Base-by-base conservation (phyloP, 2,113 vertebrate species). In the Acrocephalus arundinaceus region DNA sequence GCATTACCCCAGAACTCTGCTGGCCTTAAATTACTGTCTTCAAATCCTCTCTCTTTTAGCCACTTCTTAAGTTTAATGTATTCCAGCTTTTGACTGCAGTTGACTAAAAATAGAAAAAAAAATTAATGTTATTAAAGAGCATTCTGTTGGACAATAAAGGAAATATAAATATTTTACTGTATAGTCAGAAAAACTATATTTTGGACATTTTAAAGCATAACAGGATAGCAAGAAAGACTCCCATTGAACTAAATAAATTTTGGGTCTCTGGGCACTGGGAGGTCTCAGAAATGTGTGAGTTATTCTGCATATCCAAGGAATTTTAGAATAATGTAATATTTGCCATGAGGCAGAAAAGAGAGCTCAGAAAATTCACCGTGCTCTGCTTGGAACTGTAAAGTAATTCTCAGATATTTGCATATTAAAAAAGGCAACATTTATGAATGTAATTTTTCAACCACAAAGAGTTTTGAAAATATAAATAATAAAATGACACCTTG, bases 31-130 rank as follows among this genome's bases (percentile, higher is more conserved):
- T 91, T 96, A 11, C 33, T 90, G 25, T 98, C 98, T 65, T 80
- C 87, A 97, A 99, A 99, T 45, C 99, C 98, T 91, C 98, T 98
- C 7, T 96, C 96, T 96, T 98, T 99, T 31, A 99, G 97, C 98
- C 99, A 99, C 85, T 94, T 99, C 95, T 97, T 97, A 63, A 99
- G 98, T 46, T 96, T 93, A 95, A 99, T 98, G 22, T 98, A 99
- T 84, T 97, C 97, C 21, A 43, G 86, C 90, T 98, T 98, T 67
- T 98, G 96, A 93, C 98, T 97, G 66, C 98, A 97, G 81, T 96
- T 98, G 27, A 97, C 99, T 99, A 66, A 74, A 95, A 73, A 86
- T 5, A 88, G 16, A 11, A 16, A 37, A 37, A 35, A 39, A 58
- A 4, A 55, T 74, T 85, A 74, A 77, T 25, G 27, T 4, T 65